phyloP scores from a whole-genome alignment of 2,113 vertebrate species.

The Notothenia rossii region DNA sequence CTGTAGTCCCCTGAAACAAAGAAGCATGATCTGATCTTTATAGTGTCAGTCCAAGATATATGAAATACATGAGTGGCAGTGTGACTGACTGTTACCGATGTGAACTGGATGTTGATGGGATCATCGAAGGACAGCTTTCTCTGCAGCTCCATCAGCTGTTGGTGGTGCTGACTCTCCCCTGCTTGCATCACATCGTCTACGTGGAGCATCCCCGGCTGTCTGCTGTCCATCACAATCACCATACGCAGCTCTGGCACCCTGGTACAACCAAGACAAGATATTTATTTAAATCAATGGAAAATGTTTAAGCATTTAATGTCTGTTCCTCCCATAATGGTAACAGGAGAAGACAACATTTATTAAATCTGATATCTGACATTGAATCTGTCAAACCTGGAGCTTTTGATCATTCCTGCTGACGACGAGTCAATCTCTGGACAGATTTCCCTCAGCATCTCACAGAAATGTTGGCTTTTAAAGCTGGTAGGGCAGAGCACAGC shows the following conservation, averaged over 20 bases:
- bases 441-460: slow-evolving; percentile 89
- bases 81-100: slow-evolving; percentile 85
- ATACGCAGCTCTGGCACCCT: slow-evolving; percentile 90
- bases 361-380: background rate
- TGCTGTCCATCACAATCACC: slow-evolving; percentile 87
- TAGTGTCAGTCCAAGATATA: background rate
- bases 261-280: background rate
- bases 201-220: slow-evolving; percentile 88
- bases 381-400: slow-evolving; percentile 83
- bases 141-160: slow-evolving; percentile 84
- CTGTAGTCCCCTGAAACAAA: slow-evolving; percentile 90
- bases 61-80: background rate
- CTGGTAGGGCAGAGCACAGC: slow-evolving; percentile 90
- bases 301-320: background rate
- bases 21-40: background rate
- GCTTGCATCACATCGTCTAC: slow-evolving; percentile 89
- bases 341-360: background rate
- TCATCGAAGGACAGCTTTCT: slow-evolving; percentile 86
- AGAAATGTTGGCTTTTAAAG: slow-evolving; percentile 93
- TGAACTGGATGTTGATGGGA: slow-evolving; percentile 95
- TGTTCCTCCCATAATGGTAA: background rate
- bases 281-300: background rate
- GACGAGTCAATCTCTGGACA: slow-evolving; percentile 89
- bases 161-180: slow-evolving; percentile 82
- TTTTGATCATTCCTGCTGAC: slow-evolving; percentile 84